phyloP scores from a whole-genome alignment of 2,113 vertebrate genomes.

The Lucifuga dentata region DNA sequence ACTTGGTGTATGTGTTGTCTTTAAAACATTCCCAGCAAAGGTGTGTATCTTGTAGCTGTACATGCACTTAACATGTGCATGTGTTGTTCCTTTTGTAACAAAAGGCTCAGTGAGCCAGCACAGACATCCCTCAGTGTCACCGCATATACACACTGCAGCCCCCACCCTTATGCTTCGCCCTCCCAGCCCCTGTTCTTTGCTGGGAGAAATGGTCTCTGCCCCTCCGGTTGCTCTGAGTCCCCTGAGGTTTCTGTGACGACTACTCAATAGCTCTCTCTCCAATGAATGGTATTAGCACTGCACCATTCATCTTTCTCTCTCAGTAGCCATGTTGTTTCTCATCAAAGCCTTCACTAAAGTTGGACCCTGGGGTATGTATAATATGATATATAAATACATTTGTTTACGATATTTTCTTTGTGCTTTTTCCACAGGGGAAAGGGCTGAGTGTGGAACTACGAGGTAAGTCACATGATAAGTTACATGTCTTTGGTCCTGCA shows the following conservation, averaged over 20 bases:
- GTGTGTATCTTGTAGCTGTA: not conserved
- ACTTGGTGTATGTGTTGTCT: not conserved
- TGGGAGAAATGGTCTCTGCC: constrained; percentile 48
- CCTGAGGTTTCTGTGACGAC: constrained; percentile 64
- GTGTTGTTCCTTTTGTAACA: constrained; percentile 60
- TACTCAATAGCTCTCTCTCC: constrained; percentile 67
- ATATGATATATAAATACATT: constrained; percentile 50
- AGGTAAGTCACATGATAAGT: constrained; percentile 88
- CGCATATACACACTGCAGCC: constrained; percentile 34
- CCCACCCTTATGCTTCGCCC: constrained; percentile 9
- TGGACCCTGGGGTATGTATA: constrained; percentile 43
- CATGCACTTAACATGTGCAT: constrained; percentile 8
- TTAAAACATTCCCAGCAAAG: not conserved
- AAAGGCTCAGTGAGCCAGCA: constrained; percentile 73
- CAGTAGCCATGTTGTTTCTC: constrained; percentile 68
- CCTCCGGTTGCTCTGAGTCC: constrained; percentile 52
- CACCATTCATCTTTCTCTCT: constrained; percentile 68
- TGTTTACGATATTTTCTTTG: constrained; percentile 53
- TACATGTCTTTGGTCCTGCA: constrained; percentile 16
- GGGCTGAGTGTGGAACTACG: constrained; percentile 96
- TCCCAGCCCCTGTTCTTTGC: constrained; percentile 25
- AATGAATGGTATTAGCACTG: constrained; percentile 53
- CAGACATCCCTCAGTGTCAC: constrained; percentile 54
- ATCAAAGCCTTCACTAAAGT: constrained; percentile 42
- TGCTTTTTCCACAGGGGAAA: constrained; percentile 86